A percentile compares a stretch with the other conserved stretches of the same genome.
Conservation (phyloP, 2,113 vertebrate species). For the Illadopsis cleaveri region DNA sequence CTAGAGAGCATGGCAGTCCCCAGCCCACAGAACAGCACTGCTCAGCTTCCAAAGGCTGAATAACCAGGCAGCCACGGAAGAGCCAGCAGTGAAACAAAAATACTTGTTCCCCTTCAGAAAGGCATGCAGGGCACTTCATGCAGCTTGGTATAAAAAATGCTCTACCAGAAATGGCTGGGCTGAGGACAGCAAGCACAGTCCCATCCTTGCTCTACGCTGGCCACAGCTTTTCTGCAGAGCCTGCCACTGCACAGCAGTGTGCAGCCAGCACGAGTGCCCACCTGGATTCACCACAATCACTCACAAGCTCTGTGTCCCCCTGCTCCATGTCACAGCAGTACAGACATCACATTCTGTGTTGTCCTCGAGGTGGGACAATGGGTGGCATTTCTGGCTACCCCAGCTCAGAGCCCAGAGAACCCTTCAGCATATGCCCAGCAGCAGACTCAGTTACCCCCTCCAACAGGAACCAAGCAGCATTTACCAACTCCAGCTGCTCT, state of each 20-base stretch:
- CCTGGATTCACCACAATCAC: fast-evolving
- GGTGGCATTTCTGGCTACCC: neutral
- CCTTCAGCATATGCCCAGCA: neutral
- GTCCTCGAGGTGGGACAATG: neutral
- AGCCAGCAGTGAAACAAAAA: neutral
- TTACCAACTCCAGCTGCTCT: fast-evolving
- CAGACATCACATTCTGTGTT: fast-evolving
- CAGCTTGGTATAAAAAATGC: neutral
- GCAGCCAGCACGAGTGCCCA: fast-evolving
- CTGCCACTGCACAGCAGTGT: neutral
- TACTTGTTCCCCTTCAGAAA: neutral
- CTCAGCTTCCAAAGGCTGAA: neutral
- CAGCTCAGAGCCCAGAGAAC: neutral
- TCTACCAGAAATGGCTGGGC: fast-evolving
- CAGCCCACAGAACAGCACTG: neutral
- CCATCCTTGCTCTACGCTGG: neutral
- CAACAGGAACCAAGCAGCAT: neutral
- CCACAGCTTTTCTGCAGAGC: neutral
- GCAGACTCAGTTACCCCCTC: neutral
- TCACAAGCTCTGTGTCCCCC: neutral
- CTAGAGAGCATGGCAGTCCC: neutral
- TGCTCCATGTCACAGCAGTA: neutral
- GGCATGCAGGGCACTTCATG: neutral
- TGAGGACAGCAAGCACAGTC: neutral
- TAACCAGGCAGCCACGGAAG: neutral